Percentiles rank a stretch among this genome's conserved stretches.
phyloP scores from a whole-genome alignment of 2,797 vertebrate species.

The Tachyglossus aculeatus region DNA sequence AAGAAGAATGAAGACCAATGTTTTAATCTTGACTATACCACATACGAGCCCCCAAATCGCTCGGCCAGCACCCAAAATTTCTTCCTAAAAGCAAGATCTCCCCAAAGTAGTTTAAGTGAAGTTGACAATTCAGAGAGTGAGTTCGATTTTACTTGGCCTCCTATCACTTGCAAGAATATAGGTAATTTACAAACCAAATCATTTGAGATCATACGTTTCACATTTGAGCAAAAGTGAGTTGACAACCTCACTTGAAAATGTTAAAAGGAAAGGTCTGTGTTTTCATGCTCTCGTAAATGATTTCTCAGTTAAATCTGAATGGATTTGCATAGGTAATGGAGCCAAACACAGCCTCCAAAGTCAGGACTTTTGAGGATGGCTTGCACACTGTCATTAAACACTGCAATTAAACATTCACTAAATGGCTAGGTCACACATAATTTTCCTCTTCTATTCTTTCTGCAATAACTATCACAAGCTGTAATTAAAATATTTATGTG shows the following conservation, averaged over 20 bases:
- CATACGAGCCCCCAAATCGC: too few relatives aligned
- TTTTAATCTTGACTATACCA: not conserved
- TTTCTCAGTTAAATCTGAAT: constrained; percentile 58
- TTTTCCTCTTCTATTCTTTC: constrained; percentile 37
- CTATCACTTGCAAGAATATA: constrained; percentile 52
- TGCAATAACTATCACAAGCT: too few relatives aligned
- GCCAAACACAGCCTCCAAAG: constrained; percentile 36
- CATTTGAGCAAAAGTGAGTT: constrained; percentile 44
- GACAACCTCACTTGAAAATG: constrained; percentile 60
- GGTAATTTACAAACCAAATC: constrained; percentile 60
- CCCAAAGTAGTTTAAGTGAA: constrained; percentile 31
- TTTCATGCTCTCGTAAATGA: constrained; percentile 60
- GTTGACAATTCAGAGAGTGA: constrained; percentile 41
- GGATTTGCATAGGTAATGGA: constrained; percentile 64
- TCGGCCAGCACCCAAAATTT: constrained; percentile 8
- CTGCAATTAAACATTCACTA: constrained; percentile 52
- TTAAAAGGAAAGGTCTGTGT: constrained; percentile 47
- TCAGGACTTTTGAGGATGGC: constrained; percentile 49
- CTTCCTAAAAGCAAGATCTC: constrained; percentile 45
- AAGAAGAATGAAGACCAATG: not conserved
- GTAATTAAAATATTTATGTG: too few relatives aligned
- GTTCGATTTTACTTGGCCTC: constrained; percentile 44
- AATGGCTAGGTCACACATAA: constrained; percentile 48
- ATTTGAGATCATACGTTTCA: constrained; percentile 57
- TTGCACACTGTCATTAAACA: constrained; percentile 52